phyloP scores from a whole-genome alignment of 2,888 invertebrate genomes.

The Conchocele bisecta region DNA sequence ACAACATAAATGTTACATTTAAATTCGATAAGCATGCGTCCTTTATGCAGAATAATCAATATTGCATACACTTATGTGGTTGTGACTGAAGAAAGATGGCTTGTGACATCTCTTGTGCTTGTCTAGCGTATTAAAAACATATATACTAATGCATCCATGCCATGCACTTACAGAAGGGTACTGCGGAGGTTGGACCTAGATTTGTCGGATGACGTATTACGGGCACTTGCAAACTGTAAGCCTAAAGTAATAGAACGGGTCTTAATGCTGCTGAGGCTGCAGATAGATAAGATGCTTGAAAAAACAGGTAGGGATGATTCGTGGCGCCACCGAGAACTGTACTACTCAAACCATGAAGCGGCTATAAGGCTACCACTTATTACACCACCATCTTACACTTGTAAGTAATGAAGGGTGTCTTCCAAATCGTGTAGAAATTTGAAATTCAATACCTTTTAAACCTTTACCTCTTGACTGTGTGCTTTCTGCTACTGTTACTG shows the following conservation, averaged over 20 bases:
- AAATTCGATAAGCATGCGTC: no score
- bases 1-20: no score
- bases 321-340: constrained; percentile 46
- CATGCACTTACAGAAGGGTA: constrained; percentile 69
- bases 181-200: constrained; percentile 68
- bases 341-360: constrained; percentile 33
- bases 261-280: constrained; percentile 69
- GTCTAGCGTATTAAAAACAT: no score
- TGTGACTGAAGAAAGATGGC: no score
- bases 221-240: constrained; percentile 68
- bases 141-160: no score
- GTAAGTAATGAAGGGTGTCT: constrained; percentile 47
- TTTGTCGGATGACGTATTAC: constrained; percentile 72
- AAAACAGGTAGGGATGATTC: constrained; percentile 64
- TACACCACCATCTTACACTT: constrained; percentile 48
- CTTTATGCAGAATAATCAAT: no score
- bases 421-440: neutral
- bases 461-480: no score
- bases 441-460: no score
- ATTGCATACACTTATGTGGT: no score
- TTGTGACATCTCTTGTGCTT: no score
- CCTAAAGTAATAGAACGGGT: constrained; percentile 72
- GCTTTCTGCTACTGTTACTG: no score
- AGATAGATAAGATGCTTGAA: constrained; percentile 71
- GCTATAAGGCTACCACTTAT: constrained; percentile 47